Percentiles rank a stretch among this genome's conserved stretches.
These are phyloP conservation scores for Zoanthus gigantus DNA, from an alignment of 92 coral and sea anemone genomes.

Conservation along the genomic window DNA sequence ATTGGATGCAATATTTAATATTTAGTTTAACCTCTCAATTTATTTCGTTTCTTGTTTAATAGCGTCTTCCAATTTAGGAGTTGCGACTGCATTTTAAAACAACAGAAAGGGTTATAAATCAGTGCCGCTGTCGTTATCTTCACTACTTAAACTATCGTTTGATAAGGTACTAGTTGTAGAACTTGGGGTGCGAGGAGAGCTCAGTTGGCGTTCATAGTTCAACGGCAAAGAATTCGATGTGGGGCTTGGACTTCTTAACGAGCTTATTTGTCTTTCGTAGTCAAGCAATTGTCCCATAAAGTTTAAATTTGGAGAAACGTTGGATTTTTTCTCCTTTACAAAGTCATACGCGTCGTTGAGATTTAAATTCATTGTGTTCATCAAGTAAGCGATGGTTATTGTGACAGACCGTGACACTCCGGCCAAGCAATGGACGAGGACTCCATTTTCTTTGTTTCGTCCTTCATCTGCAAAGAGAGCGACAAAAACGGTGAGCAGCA, in stretches of 20 bases:
- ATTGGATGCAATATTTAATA: neutral
- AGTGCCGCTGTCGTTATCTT: conserved; percentile 53
- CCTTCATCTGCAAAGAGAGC: conserved; percentile 85
- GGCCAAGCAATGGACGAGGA: conserved; percentile 92
- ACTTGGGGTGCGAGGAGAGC: conserved; percentile 60
- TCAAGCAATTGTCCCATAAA: conserved; percentile 99
- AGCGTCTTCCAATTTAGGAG: neutral
- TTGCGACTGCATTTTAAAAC: conserved; percentile 6
- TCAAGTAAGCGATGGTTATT: conserved; percentile 94
- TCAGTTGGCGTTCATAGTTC: conserved; percentile 70
- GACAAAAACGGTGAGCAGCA: neutral
- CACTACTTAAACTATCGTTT: conserved; percentile 82
- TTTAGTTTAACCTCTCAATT: neutral
- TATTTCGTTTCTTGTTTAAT: neutral
- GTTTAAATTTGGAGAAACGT: conserved; percentile 95
- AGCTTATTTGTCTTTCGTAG: conserved; percentile 83
- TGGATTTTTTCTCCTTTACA: conserved; percentile 95
- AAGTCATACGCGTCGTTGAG: conserved; percentile 98
- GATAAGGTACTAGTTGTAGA: conserved; percentile 94
- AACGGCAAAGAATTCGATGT: conserved; percentile 83
- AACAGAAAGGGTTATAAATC: conserved; percentile 11
- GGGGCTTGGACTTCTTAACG: conserved; percentile 81
- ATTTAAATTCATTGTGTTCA: conserved; percentile 76
- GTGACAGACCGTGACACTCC: conserved; percentile 98
- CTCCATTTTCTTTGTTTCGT: conserved; percentile 81